Evolutionary conservation across 2,797 vertebrate genomes (phyloP).

Genomic region (Enteromius anoplus): DNA sequence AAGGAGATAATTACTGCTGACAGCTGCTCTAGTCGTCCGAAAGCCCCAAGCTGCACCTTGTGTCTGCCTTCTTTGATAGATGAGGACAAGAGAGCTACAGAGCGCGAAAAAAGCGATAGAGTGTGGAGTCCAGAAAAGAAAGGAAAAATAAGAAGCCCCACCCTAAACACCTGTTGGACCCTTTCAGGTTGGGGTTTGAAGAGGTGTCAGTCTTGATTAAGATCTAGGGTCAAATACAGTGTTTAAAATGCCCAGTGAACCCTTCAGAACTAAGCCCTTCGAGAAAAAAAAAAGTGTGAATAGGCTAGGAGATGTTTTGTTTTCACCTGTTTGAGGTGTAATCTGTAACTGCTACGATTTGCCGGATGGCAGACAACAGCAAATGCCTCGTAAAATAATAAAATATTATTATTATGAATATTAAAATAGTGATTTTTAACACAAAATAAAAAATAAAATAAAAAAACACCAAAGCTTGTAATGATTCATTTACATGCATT

Average conservation of each 20-base stretch:
- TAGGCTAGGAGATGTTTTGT: constrained; percentile 6
- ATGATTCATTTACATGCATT: background rate
- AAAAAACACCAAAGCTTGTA: background rate
- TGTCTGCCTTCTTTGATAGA: constrained; percentile 83
- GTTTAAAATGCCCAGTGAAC: constrained; percentile 42
- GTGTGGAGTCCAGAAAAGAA: constrained; percentile 38
- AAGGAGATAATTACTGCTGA: constrained; percentile 98
- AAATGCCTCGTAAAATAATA: background rate
- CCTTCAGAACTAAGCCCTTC: constrained; percentile 28
- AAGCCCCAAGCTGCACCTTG: constrained; percentile 74
- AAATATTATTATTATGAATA: background rate
- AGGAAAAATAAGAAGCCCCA: constrained; percentile 70
- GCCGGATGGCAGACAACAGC: background rate
- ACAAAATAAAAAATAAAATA: background rate
- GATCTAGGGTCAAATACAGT: constrained; percentile 47
- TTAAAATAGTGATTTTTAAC: background rate
- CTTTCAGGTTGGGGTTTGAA: constrained; percentile 81
- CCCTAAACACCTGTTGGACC: constrained; percentile 87
- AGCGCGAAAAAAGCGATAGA: constrained; percentile 57
- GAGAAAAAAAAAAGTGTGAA: constrained; percentile 36
- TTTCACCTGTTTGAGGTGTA: constrained; percentile 35
- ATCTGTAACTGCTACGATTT: constrained; percentile 36
- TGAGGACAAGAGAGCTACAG: constrained; percentile 78
- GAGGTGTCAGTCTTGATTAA: constrained; percentile 83
- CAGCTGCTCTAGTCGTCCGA: constrained; percentile 92